Evolutionary conservation across 1,140 invertebrate species (phyloP), one percentile per base, ranked within the genome.

Genomic region (Vanessa tameamea): DNA sequence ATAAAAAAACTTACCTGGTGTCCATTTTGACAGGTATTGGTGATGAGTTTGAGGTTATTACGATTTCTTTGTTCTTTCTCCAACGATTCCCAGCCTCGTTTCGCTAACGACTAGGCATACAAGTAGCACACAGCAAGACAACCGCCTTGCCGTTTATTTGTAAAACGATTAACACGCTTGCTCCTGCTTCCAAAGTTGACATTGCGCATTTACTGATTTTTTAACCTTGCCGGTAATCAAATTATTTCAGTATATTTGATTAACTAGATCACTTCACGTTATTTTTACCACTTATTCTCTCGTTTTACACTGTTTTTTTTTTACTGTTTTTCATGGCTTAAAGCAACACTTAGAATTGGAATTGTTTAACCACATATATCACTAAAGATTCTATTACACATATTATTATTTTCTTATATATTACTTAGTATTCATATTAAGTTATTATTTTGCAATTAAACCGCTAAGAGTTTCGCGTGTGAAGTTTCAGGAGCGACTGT

Each of bases 171-270:
- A 92, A 78, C 89, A 87, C 81, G 55, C 74, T 86, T 84, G 84
- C 87, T 79, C 82, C 86, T 84, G 83, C 82, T 84, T 63, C 87
- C 82, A 86, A 88, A 89, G 88, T 87, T 86, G 86, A 90, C 89
- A 91, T 90, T 89, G 83, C 87, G 81, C 86, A 86, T 86, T 89
- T 85, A 87, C 82, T 81, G 82, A 88, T 86, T 86, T 87, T 89
- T 83, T 78, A 88, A 87, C 85, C 82, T 88, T 80, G 74, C 76
- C 48, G 20, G 69, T 86, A 79, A 79, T 79, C 78, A 85, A 85
- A 91, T 87, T 82, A 48, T 77, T 86, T 82, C 67, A 78, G 82
- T 78, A 84, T 85, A 86, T 83, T 86, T 84, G 78, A 79, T 78
- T 80, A 79, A 70, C 57, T 78, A 72, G 69, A 82, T 79, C 82